Percentiles rank a stretch among this genome's conserved stretches.
These are phyloP conservation scores for Hylia prasina DNA, from an alignment of 2,113 vertebrate genomes.

Conservation along the genomic window DNA sequence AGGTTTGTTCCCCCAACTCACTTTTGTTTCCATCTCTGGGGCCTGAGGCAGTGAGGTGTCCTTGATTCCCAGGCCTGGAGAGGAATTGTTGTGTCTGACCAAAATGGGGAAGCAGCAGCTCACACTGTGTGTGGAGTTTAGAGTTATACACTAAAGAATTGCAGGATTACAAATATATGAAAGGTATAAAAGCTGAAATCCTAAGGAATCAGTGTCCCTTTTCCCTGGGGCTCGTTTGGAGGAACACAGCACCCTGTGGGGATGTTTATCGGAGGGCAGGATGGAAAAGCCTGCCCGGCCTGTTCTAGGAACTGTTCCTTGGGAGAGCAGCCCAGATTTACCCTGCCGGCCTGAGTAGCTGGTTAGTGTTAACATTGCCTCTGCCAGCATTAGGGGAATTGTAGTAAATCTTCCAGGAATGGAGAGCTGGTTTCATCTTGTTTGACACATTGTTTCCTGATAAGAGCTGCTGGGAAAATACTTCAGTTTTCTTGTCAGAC, in stretches of 20 bases:
- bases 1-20: background rate
- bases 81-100: background rate
- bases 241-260: background rate
- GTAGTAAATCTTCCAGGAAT: conserved; percentile 49
- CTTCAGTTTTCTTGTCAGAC: conserved; percentile 55
- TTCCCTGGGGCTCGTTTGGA: background rate
- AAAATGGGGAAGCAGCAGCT: background rate
- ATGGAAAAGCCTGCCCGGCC: background rate
- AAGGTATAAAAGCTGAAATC: background rate
- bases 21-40: background rate
- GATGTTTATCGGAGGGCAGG: background rate
- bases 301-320: background rate
- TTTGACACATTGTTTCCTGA: conserved; percentile 69
- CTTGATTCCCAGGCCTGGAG: background rate
- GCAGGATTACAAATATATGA: background rate
- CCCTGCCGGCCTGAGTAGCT: background rate
- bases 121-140: rapidly evolving
- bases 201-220: background rate
- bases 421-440: conserved; percentile 58
- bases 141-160: background rate
- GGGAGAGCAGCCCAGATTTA: background rate
- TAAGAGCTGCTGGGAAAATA: conserved; percentile 69
- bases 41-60: background rate
- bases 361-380: conserved; percentile 56
- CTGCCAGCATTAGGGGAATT: conserved; percentile 48